Base-by-base conservation (phyloP, 2,113 vertebrate genomes). In the Rhadina sibilatrix region DNA sequence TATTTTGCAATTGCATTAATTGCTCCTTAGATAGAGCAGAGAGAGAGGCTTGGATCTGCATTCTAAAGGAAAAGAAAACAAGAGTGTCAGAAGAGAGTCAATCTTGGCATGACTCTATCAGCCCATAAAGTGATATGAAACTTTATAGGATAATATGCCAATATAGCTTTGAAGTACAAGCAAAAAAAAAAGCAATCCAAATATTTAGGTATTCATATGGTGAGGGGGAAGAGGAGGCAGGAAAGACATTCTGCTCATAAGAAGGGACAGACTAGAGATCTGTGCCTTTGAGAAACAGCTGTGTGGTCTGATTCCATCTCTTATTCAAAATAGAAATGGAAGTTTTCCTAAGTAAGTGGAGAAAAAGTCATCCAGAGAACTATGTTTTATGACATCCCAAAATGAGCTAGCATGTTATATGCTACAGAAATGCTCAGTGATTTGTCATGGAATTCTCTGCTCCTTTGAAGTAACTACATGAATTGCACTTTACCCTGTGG, bases 311-410 rank as follows among this genome's bases (percentile, higher is more conserved):
- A 88, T 69, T 93, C 42, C 30, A 65, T 66, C 54, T 89, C 61
- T 80, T 46, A 35, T 79, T 88, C 31, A 30, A 53, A 86, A 69
- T 15, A 89, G 35, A 65, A 68, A 57, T 86, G 44, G 46, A 91
- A 90, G 44, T 38, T 91, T 88, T 83, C 69, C 38, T 74, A 71
- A 57, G 50, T 35, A 65, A 2, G 9, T 47, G 56, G 59, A 83
- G 71, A 74, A 86, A 87, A 87, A 96, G 71, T 93, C 27, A 92
- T 81, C 42, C 88, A 92, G 64, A 78, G 56, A 87, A 53, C 38
- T 31, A 33, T 11, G n/a, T 87, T 90, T 83, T 87, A 92, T 42
- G 23, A 31, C 56, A 84, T 82, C 44, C 24, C 37, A 57, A 84
- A 81, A 87, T 54, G 35, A 86, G 35, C 25, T 80, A 86, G 35